Evolutionary conservation across 2,113 vertebrate genomes (phyloP).

Genomic region (Casuarius casuarius): DNA sequence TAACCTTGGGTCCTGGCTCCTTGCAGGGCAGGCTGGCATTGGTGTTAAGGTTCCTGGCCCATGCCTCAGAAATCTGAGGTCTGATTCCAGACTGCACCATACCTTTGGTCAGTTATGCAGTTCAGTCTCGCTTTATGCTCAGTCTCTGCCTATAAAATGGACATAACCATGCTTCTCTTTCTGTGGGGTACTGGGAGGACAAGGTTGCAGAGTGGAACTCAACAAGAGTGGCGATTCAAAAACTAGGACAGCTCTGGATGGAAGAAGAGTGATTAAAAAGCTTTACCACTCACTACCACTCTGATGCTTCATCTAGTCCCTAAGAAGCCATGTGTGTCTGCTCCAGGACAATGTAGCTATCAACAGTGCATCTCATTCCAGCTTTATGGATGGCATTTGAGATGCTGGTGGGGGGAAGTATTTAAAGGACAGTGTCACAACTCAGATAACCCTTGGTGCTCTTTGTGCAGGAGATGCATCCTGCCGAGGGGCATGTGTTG

Average conservation of each 20-base stretch:
- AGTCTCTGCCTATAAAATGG: not conserved
- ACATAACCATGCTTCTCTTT: rapidly evolving
- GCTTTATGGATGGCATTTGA: not conserved
- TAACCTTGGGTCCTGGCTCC: not conserved
- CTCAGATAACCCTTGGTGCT: not conserved
- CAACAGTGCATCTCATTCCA: not conserved
- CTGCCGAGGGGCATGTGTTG: rapidly evolving
- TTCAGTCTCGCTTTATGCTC: not conserved
- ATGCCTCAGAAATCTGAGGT: not conserved
- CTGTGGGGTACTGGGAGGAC: not conserved
- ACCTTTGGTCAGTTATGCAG: too few species aligned
- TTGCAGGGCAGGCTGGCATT: not conserved
- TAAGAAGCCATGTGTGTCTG: not conserved
- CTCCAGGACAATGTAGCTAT: not conserved
- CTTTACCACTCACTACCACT: not conserved
- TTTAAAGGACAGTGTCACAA: rapidly evolving
- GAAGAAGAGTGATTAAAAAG: not conserved
- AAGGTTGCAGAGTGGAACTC: not conserved
- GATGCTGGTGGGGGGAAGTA: not conserved
- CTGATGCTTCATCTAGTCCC: rapidly evolving
- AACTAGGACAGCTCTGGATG: not conserved
- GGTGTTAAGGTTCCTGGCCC: not conserved
- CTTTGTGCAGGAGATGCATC: not conserved
- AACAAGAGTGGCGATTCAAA: rapidly evolving
- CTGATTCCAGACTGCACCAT: not conserved